These are phyloP conservation scores for Phragmatobia fuliginosa DNA, from an alignment of 2,888 invertebrate species.

Conservation along the genomic window DNA sequence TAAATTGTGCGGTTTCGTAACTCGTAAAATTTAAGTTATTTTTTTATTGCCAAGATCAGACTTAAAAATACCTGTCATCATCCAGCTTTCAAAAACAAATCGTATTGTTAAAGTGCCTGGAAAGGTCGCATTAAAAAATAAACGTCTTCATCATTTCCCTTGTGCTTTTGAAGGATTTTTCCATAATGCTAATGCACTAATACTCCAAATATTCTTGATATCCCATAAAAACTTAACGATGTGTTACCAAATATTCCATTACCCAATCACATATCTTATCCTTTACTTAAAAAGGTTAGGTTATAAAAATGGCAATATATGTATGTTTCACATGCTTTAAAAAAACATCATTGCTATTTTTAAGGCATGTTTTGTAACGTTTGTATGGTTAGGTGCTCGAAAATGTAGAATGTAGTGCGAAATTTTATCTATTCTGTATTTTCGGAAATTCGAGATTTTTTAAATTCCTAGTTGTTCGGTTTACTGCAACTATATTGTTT, in stretches of 20 bases:
- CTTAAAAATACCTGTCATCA: not conserved
- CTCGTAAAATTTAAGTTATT: not conserved
- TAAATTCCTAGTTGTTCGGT: too few relatives aligned
- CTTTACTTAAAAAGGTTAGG: not conserved
- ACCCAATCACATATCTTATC: not conserved
- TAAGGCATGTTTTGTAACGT: too few relatives aligned
- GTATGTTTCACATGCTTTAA: too few relatives aligned
- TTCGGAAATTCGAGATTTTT: too few relatives aligned
- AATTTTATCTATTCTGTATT: too few relatives aligned
- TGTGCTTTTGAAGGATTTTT: not conserved
- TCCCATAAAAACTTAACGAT: not conserved
- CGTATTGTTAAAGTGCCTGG: not conserved
- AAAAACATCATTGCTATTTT: too few relatives aligned
- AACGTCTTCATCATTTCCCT: too few relatives aligned
- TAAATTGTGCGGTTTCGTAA: too few relatives aligned
- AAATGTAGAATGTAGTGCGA: not conserved
- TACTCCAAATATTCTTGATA: not conserved
- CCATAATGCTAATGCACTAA: not conserved
- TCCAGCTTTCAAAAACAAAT: not conserved
- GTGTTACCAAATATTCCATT: not conserved
- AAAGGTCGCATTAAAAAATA: too few relatives aligned
- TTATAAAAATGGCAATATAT: not conserved
- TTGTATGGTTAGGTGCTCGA: not conserved
- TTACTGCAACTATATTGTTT: too few relatives aligned
- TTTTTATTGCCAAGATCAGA: not conserved